Percentiles rank a stretch among this genome's conserved stretches.
phyloP scores from a whole-genome alignment of 1,140 invertebrate species.

The Drosophila nigromelanica region DNA sequence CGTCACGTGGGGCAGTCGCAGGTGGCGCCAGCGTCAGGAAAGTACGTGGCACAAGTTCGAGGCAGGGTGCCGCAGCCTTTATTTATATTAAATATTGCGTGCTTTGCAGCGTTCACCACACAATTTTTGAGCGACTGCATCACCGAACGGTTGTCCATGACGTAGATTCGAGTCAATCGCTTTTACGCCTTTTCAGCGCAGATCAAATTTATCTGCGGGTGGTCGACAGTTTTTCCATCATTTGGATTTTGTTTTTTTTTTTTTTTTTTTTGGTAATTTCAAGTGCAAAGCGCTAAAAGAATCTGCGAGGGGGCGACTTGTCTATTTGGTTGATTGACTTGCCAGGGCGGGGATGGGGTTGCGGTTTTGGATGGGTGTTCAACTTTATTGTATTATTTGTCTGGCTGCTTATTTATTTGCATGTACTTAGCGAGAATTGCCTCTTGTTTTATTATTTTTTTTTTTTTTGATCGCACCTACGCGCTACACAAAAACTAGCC shows the following conservation, averaged over 20 bases:
- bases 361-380: not conserved
- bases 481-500: slow-evolving; percentile 7
- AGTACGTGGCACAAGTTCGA: not conserved
- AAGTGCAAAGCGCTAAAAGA: slow-evolving; percentile 58
- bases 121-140: slow-evolving; percentile 15
- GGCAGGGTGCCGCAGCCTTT: not conserved
- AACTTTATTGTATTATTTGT: slow-evolving; percentile 43
- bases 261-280: slow-evolving; percentile 21
- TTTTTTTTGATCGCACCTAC: slow-evolving; percentile 54
- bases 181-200: not conserved
- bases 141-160: slow-evolving; percentile 29
- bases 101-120: slow-evolving; percentile 6
- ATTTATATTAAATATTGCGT: slow-evolving; percentile 36
- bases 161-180: slow-evolving; percentile 43
- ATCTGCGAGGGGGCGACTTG: slow-evolving; percentile 1
- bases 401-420: slow-evolving; percentile 69
- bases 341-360: not conserved
- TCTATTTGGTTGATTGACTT: slow-evolving; percentile 43
- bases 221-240: slow-evolving; percentile 39
- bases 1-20: slow-evolving; percentile 49
- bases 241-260: not conserved
- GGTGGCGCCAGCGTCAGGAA: slow-evolving; percentile 57
- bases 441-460: slow-evolving; percentile 56
- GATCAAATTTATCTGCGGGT: slow-evolving; percentile 37
- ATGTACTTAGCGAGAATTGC: slow-evolving; percentile 64